These are phyloP conservation scores for Cyprinodon brontotheroides DNA, from an alignment of 2,113 vertebrate genomes.

Conservation along the genomic window DNA sequence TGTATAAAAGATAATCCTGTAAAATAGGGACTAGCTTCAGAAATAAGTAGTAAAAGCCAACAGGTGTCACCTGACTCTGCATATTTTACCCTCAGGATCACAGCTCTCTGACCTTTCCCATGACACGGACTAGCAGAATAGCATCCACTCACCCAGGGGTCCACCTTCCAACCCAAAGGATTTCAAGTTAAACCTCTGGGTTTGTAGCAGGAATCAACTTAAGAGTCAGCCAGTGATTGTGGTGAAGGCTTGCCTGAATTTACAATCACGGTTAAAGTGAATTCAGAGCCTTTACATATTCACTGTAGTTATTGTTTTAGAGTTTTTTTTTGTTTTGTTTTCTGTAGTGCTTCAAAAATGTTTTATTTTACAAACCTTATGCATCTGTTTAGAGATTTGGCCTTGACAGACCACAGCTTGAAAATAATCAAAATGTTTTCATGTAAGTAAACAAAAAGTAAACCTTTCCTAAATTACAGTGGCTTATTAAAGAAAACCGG, in stretches of 20 bases:
- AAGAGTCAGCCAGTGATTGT: slow-evolving; percentile 1
- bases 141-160: background rate
- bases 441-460: background rate
- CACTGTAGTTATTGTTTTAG: background rate
- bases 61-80: slow-evolving; percentile 10
- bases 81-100: slow-evolving; percentile 27
- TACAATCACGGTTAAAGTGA: slow-evolving; percentile 15
- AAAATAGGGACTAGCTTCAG: background rate
- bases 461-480: background rate
- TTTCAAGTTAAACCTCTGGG: slow-evolving; percentile 11
- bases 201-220: background rate
- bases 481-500: background rate
- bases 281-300: slow-evolving; percentile 15
- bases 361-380: slow-evolving; percentile 4
- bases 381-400: slow-evolving; percentile 5
- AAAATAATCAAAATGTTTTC: background rate
- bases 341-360: background rate
- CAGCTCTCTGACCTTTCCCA: slow-evolving; percentile 5
- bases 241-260: slow-evolving; percentile 18
- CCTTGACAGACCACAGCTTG: background rate
- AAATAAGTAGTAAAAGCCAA: slow-evolving; percentile 16
- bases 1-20: background rate
- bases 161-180: background rate
- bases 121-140: slow-evolving; percentile 11
- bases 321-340: slow-evolving; percentile 7